Evolutionary conservation across 2,888 invertebrate species (phyloP), one percentile per base, ranked within the genome.

Genomic region (Craniophora ligustri): DNA sequence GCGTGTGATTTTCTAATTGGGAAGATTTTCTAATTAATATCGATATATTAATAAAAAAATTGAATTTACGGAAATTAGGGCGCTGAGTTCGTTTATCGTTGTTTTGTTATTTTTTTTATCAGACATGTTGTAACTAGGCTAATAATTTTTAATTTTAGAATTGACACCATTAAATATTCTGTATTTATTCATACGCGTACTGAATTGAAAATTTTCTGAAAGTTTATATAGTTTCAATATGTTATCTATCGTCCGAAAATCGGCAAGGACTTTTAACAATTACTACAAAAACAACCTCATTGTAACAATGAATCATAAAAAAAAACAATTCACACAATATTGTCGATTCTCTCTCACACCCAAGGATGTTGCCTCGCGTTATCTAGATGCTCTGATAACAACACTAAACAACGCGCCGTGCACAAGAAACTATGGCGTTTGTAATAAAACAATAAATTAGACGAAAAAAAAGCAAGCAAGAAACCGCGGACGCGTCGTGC

Each of bases 401-500:
- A 58, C 60, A 59, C 73, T 57, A 78, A 79, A 76, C 75, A 75
- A 67, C 67, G 64, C 71, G 57, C 51, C 45, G 59, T 63, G 54
- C 67, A 71, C 72, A 61, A 67, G 61, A 56, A 75, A 75, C 78
- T 81, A 82, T 82, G 84, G 81, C 65, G 72, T 55, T 67, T 51
- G 26, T 26, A 26, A 75, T 77, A 75, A 75, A 78, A 79, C 76
- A 74, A 83, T 79, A 75, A 81, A 81, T 84, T 82, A 78, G 80
- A 78, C 73, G 75, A 74, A 81, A 82, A 79, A 82, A 81, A 84
- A 85, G 82, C 81, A 31, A 13, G 46, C 49, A 58, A 61, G 54
- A 85, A 86, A 80, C 80, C 78, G 45, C 82, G n/a, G n/a, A n/a
- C n/a, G n/a, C 80, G 83, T 85, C 87, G 86, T 86, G 84, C 79